A percentile compares a stretch with the other conserved stretches of the same genome.
Evolutionary conservation across 1,140 invertebrate species (phyloP).

Genomic region (Listronotus oregonensis): DNA sequence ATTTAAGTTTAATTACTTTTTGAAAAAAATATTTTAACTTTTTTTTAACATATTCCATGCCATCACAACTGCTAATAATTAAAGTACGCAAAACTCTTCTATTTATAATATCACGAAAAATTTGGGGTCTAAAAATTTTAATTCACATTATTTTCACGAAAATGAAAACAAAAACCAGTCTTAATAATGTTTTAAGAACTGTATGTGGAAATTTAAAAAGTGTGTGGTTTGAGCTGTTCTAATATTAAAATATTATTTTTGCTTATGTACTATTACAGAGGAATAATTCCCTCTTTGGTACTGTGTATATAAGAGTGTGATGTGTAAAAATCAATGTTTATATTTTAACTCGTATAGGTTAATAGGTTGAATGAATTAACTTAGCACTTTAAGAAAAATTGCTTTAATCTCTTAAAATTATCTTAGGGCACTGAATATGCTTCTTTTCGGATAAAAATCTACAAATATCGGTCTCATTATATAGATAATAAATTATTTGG

Average conservation of each 20-base stretch:
- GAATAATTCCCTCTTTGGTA: neutral
- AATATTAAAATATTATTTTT: neutral
- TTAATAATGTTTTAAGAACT: too few relatives aligned
- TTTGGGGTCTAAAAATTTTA: too few relatives aligned
- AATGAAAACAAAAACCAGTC: too few relatives aligned
- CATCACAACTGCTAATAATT: too few relatives aligned
- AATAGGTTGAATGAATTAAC: too few relatives aligned
- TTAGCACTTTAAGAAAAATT: conserved; percentile 7
- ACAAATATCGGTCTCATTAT: neutral
- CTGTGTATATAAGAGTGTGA: conserved; percentile 6
- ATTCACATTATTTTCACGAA: too few relatives aligned
- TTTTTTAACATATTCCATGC: too few relatives aligned
- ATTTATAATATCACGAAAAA: too few relatives aligned
- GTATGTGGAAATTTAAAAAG: neutral
- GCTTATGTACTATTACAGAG: neutral
- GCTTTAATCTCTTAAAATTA: conserved; percentile 6
- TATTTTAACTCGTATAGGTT: conserved; percentile 12
- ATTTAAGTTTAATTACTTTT: too few relatives aligned
- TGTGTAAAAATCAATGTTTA: conserved; percentile 14
- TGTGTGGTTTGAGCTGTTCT: neutral
- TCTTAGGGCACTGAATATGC: conserved; percentile 8
- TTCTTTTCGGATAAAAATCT: neutral
- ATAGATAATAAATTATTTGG: too few relatives aligned
- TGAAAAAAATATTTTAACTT: too few relatives aligned
- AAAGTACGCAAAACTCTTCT: too few relatives aligned